A percentile compares a stretch with the other conserved stretches of the same genome.
These are phyloP conservation scores for Furnarius figulus DNA, from an alignment of 2,113 vertebrate genomes.

Conservation along the genomic window DNA sequence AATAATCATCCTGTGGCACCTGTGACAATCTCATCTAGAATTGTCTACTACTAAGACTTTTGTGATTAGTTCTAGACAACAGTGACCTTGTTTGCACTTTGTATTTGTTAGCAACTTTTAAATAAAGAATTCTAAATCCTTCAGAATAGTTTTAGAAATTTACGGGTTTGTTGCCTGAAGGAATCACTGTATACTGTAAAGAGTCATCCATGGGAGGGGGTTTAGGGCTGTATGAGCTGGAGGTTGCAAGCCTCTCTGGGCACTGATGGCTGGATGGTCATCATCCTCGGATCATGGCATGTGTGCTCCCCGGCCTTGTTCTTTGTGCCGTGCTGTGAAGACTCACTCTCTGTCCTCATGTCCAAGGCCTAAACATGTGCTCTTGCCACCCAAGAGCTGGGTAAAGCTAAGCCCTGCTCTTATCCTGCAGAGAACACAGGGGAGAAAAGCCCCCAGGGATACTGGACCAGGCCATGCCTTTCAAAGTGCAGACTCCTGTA, in stretches of 20 bases:
- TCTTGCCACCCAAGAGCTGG: not conserved
- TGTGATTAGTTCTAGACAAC: not conserved
- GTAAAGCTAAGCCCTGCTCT: not conserved
- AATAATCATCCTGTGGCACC: not conserved
- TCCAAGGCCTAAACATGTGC: not conserved
- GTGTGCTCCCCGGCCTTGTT: not conserved
- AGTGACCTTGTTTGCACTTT: not conserved
- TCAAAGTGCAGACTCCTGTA: not conserved
- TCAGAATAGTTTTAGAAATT: not conserved
- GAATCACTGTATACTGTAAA: not conserved
- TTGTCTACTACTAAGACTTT: not conserved
- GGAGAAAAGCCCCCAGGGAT: not conserved
- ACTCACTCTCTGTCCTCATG: not conserved
- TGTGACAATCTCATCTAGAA: not conserved
- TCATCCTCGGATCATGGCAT: not conserved
- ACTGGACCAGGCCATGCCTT: not conserved
- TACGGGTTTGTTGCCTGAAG: not conserved
- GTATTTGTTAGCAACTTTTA: not conserved
- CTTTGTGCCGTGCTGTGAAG: not conserved
- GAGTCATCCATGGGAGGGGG: not conserved
- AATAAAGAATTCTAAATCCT: not conserved
- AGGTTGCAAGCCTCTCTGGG: not conserved
- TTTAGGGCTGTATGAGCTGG: not conserved
- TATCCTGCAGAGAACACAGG: not conserved
- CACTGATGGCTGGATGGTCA: not conserved